phyloP scores from a whole-genome alignment of 2,113 vertebrate genomes.

The Oceanodroma tethys region DNA sequence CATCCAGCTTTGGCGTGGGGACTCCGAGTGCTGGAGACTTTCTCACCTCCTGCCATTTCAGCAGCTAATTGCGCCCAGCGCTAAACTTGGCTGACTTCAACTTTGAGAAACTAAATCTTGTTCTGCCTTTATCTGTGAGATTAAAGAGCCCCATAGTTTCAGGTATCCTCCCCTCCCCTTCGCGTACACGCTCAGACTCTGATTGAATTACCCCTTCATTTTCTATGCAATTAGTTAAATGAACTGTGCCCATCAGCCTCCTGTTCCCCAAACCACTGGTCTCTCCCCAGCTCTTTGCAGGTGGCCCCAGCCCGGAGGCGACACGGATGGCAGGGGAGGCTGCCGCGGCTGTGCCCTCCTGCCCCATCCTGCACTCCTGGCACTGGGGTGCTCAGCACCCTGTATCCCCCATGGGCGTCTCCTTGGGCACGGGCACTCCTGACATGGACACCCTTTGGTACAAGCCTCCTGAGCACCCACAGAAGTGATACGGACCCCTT shows the following conservation, averaged over 20 bases:
- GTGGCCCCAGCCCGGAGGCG: fast-evolving
- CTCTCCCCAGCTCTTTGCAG: background rate
- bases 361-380: background rate
- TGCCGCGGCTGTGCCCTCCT: background rate
- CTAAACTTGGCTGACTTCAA: background rate
- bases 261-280: background rate
- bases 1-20: fast-evolving
- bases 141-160: background rate
- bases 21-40: background rate
- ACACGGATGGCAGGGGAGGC: background rate
- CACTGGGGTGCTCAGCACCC: background rate
- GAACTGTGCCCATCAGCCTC: background rate
- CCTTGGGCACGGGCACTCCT: background rate
- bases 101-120: background rate
- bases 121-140: background rate
- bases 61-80: background rate
- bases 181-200: background rate
- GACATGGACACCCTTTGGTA: background rate
- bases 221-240: background rate
- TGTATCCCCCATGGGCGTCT: background rate
- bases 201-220: background rate
- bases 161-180: background rate
- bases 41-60: background rate
- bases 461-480: background rate
- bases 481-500: background rate